Evolutionary conservation across 2,888 invertebrate species (phyloP).

Genomic region (Chromoteleia sp.): DNA sequence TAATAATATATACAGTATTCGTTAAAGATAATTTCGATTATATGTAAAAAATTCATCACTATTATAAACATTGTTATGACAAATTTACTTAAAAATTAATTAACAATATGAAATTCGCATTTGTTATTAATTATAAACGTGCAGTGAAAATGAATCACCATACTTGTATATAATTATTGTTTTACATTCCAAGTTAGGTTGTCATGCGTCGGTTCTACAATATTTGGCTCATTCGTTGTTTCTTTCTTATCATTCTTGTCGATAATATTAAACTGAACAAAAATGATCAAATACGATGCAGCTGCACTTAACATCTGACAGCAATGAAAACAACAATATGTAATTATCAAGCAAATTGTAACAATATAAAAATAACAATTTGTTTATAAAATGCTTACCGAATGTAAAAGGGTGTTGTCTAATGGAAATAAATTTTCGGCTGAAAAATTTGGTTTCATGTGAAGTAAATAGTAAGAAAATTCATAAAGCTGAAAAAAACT

Average conservation of each 20-base stretch:
- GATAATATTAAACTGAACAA: conserved; percentile 38
- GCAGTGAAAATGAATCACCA: too few species aligned
- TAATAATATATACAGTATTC: too few species aligned
- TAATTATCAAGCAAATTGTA: not conserved
- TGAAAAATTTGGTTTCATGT: conserved; percentile 17
- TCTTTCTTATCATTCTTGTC: not conserved
- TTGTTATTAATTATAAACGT: too few species aligned
- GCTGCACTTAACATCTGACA: conserved; percentile 36
- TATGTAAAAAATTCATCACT: too few species aligned
- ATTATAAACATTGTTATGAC: not conserved
- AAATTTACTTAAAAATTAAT: too few species aligned
- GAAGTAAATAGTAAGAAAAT: conserved; percentile 38
- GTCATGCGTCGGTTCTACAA: not conserved
- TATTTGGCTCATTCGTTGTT: not conserved
- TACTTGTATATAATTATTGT: too few species aligned
- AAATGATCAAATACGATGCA: conserved; percentile 44
- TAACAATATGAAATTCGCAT: too few species aligned
- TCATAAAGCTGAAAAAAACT: conserved; percentile 27
- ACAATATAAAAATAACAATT: too few species aligned
- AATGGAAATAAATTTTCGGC: conserved; percentile 37
- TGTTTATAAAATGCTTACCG: conserved; percentile 20
- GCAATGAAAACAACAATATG: not conserved
- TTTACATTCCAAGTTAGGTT: too few species aligned
- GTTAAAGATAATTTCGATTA: too few species aligned
- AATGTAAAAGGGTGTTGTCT: conserved; percentile 49